Evolutionary conservation across 2,797 vertebrate species (phyloP).

Genomic region (Neomorphus geoffroyi): DNA sequence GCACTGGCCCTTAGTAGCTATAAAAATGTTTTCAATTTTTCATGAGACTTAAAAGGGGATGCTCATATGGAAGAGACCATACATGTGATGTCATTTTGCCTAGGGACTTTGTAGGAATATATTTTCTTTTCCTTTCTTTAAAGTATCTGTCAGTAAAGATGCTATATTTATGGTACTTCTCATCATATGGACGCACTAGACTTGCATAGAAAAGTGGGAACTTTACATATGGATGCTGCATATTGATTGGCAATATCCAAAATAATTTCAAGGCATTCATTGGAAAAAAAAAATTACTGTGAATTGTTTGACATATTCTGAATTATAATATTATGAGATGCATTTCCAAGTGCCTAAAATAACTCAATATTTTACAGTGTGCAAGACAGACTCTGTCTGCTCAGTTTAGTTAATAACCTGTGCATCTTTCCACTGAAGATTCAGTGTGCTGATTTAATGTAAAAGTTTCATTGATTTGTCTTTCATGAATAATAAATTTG

Average conservation of each 20-base stretch:
- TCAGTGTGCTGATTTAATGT: not conserved
- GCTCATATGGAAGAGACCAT: not conserved
- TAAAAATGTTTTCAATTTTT: not conserved
- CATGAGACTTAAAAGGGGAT: not conserved
- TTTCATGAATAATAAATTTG: not conserved
- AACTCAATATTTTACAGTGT: not conserved
- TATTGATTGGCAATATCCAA: not conserved
- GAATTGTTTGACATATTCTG: not conserved
- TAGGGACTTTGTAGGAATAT: not conserved
- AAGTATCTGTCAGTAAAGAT: not conserved
- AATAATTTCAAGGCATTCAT: not conserved
- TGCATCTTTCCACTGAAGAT: not conserved
- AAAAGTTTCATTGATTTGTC: not conserved
- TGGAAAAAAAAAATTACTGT: not conserved
- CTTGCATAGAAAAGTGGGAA: not conserved
- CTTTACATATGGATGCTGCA: not conserved
- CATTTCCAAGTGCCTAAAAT: not conserved
- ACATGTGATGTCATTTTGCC: not conserved
- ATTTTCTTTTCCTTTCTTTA: not conserved
- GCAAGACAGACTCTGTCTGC: not conserved
- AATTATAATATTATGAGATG: not conserved
- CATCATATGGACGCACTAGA: not conserved
- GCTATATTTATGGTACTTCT: not conserved
- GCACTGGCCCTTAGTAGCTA: not conserved
- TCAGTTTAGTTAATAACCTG: not conserved